These are phyloP conservation scores for Dolichoris vasculosae DNA, from an alignment of 1,140 invertebrate genomes.

Conservation along the genomic window DNA sequence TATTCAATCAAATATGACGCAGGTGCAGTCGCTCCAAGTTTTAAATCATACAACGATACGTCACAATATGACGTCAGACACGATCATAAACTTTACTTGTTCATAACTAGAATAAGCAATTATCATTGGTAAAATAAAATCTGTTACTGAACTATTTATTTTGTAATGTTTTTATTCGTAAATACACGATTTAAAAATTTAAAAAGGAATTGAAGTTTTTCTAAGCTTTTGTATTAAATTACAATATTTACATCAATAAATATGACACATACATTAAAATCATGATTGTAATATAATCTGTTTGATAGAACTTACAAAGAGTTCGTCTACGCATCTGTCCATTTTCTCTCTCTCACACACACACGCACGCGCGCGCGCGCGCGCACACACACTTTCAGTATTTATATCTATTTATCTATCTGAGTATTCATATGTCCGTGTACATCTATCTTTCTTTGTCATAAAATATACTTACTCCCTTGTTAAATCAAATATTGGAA, in stretches of 20 bases:
- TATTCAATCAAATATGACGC: background rate
- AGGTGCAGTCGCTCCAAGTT: background rate
- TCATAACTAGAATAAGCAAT: background rate
- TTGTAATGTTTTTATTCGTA: background rate
- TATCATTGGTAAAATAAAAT: background rate
- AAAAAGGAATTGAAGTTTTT: background rate
- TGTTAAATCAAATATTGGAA: background rate
- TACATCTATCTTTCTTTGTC: too few species aligned
- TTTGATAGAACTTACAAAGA: background rate
- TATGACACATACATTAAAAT: background rate
- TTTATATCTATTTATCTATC: background rate
- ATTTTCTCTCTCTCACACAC: background rate
- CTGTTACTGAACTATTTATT: background rate
- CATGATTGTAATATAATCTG: background rate
- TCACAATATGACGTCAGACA: background rate
- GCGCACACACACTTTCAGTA: background rate
- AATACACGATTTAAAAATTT: background rate
- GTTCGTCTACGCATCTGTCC: background rate
- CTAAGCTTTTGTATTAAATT: background rate
- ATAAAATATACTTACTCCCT: background rate
- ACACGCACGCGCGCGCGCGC: too few species aligned
- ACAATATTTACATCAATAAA: too few species aligned
- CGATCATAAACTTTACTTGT: background rate
- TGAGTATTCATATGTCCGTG: background rate
- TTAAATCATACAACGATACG: background rate